Evolutionary conservation across 2,113 vertebrate species (phyloP).

Genomic region (Poecile atricapillus): DNA sequence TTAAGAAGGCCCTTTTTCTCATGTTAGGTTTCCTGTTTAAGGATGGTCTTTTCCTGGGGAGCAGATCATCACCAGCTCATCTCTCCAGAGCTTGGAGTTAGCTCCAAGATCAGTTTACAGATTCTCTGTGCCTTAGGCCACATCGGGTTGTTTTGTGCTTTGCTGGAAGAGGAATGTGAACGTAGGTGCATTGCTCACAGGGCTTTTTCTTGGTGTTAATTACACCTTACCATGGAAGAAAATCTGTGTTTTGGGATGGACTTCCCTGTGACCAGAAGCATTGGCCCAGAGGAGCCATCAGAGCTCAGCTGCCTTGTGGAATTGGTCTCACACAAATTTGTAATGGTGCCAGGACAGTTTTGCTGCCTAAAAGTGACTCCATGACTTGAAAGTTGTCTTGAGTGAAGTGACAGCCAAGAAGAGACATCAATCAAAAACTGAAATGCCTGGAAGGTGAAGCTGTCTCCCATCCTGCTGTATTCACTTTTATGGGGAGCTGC

Average conservation of each 20-base stretch:
- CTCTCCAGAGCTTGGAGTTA: background rate
- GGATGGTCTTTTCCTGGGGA: slow-evolving; percentile 25
- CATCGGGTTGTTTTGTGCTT: background rate
- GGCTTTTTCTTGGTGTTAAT: background rate
- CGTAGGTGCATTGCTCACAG: background rate
- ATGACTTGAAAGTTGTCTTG: rapidly evolving
- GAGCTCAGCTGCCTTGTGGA: background rate
- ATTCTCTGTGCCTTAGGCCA: slow-evolving; percentile 12
- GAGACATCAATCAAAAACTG: background rate
- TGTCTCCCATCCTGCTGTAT: background rate
- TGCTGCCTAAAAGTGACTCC: background rate
- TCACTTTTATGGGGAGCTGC: background rate
- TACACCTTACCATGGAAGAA: background rate
- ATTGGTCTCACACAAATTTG: background rate
- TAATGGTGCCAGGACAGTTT: background rate
- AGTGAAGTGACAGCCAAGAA: background rate
- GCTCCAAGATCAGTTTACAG: background rate
- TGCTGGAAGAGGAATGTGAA: background rate
- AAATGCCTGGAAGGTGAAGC: background rate
- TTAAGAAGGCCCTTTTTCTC: slow-evolving; percentile 57
- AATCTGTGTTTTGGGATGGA: background rate
- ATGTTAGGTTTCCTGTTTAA: slow-evolving; percentile 51
- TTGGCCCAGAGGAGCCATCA: rapidly evolving
- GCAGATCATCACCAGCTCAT: slow-evolving; percentile 36
- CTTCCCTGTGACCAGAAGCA: background rate